A percentile compares a stretch with the other conserved stretches of the same genome.
Evolutionary conservation across 2,888 invertebrate species (phyloP).

Genomic region (Drosophila anceps): DNA sequence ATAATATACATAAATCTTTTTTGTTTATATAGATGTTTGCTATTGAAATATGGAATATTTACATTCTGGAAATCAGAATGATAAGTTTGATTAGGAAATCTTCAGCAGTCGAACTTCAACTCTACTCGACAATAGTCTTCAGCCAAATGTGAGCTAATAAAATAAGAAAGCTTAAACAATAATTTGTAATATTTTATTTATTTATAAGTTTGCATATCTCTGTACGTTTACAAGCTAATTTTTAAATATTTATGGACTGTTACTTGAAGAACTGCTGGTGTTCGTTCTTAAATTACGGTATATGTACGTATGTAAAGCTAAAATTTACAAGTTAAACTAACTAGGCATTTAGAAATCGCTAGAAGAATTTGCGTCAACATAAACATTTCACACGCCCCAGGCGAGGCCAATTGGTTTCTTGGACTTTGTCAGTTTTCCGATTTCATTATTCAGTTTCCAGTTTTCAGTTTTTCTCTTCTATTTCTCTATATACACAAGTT

Average conservation of each 20-base stretch:
- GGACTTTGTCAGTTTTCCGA: conserved; percentile 36
- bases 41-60: background rate
- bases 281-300: conserved; percentile 54
- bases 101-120: background rate
- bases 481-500: conserved; percentile 70
- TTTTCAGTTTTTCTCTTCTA: conserved; percentile 58
- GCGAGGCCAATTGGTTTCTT: conserved; percentile 54
- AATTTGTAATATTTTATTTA: conserved; percentile 56
- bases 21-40: background rate
- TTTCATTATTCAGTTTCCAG: conserved; percentile 14
- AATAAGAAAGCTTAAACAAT: background rate
- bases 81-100: background rate
- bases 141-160: background rate
- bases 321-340: conserved; percentile 82
- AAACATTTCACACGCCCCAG: conserved; percentile 51
- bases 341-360: conserved; percentile 70
- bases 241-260: conserved; percentile 78
- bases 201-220: conserved; percentile 69
- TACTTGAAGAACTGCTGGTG: conserved; percentile 66
- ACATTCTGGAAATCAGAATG: too few relatives aligned
- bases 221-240: conserved; percentile 70
- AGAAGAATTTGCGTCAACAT: conserved; percentile 51
- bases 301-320: conserved; percentile 77
- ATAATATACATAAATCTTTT: too few relatives aligned
- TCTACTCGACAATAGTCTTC: background rate